phyloP scores from a whole-genome alignment of 2,113 vertebrate species.

The Varanus salvator region DNA sequence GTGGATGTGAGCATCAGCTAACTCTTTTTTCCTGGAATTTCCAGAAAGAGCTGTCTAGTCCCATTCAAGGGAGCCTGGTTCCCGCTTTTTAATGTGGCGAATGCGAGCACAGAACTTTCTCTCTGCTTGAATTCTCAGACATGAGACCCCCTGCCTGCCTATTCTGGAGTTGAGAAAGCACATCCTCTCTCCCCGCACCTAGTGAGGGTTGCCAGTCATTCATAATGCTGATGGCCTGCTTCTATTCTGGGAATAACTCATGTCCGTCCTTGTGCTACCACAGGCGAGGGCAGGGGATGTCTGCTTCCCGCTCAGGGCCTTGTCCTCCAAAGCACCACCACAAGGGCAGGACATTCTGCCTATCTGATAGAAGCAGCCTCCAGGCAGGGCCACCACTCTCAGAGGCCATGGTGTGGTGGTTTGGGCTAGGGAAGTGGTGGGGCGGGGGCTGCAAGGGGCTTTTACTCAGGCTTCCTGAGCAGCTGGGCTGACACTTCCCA shows the following conservation, averaged over 20 bases:
- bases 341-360: slow-evolving; percentile 60
- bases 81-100: neutral
- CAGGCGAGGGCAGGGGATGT: neutral
- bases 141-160: neutral
- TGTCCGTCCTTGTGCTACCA: neutral
- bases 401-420: slow-evolving; percentile 57
- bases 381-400: slow-evolving; percentile 39
- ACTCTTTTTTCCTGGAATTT: neutral
- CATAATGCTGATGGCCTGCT: neutral
- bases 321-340: slow-evolving; percentile 31
- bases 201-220: neutral
- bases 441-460: slow-evolving; percentile 48
- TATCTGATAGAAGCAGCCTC: slow-evolving; percentile 73
- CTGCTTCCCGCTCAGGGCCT: slow-evolving; percentile 13
- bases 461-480: slow-evolving; percentile 71
- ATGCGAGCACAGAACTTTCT: neutral
- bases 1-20: neutral
- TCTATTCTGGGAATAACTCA: neutral
- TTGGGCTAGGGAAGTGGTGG: slow-evolving; percentile 69
- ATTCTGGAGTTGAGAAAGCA: neutral
- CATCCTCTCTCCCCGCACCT: neutral
- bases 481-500: slow-evolving; percentile 61
- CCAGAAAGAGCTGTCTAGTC: neutral
- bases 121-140: neutral
- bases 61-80: neutral